These are phyloP conservation scores for Iphiclides podalirius DNA, from an alignment of 2,888 invertebrate species.

Conservation along the genomic window DNA sequence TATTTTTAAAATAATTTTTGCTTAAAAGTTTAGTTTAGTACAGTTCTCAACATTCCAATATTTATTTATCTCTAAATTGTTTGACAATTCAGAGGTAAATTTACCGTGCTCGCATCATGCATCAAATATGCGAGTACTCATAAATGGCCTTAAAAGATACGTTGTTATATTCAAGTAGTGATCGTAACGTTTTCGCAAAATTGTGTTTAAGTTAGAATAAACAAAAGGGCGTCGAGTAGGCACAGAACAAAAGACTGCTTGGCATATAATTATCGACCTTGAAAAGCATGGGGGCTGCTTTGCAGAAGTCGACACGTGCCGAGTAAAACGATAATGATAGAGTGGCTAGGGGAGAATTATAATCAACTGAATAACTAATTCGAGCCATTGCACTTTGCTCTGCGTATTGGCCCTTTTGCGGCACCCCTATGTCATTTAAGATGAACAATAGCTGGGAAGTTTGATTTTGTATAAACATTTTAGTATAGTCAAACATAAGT, in stretches of 20 bases:
- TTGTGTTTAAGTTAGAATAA: slow-evolving; percentile 37
- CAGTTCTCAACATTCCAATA: too few relatives aligned
- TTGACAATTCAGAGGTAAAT: too few relatives aligned
- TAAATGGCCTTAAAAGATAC: slow-evolving; percentile 9
- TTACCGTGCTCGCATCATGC: background rate
- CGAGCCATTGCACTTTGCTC: slow-evolving; percentile 70
- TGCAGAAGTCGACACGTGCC: slow-evolving; percentile 68
- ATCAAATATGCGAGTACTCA: slow-evolving; percentile 6
- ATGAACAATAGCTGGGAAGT: slow-evolving; percentile 33
- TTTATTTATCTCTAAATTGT: too few relatives aligned
- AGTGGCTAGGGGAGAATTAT: slow-evolving; percentile 71
- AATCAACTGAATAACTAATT: slow-evolving; percentile 79
- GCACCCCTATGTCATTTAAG: slow-evolving; percentile 44
- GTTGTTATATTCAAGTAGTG: slow-evolving; percentile 21
- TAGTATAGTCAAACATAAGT: slow-evolving; percentile 32
- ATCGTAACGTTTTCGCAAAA: slow-evolving; percentile 34
- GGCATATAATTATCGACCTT: slow-evolving; percentile 71
- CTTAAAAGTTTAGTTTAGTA: too few relatives aligned
- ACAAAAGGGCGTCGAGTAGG: slow-evolving; percentile 38
- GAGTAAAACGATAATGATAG: slow-evolving; percentile 75
- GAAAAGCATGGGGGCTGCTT: slow-evolving; percentile 58
- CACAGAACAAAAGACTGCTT: slow-evolving; percentile 49
- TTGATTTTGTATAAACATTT: slow-evolving; percentile 59
- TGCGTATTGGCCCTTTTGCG: slow-evolving; percentile 62
- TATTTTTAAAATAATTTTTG: background rate